These are phyloP conservation scores for Platorchestia sp. DNA, from an alignment of 1,140 invertebrate species.

Conservation along the genomic window DNA sequence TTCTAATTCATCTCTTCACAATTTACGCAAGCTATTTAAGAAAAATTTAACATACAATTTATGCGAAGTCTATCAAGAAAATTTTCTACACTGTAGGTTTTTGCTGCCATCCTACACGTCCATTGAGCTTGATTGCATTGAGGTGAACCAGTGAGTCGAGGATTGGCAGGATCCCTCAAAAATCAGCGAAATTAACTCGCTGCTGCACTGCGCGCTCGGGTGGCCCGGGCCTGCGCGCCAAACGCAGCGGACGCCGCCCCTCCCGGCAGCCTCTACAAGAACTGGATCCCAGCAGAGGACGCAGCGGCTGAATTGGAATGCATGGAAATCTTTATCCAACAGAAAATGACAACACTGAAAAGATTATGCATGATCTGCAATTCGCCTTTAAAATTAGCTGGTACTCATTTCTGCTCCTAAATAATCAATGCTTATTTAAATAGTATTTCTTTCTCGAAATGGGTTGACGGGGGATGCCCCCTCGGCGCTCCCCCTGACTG, in stretches of 20 bases:
- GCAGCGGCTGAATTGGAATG: background rate
- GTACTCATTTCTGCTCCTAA: background rate
- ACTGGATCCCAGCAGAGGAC: background rate
- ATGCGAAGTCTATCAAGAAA: too few species aligned
- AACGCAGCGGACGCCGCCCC: background rate
- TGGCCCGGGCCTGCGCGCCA: background rate
- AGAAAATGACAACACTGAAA: background rate
- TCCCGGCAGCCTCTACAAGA: background rate
- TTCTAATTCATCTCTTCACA: too few species aligned
- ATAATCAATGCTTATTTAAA: background rate
- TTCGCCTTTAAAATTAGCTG: background rate
- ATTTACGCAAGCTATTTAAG: too few species aligned
- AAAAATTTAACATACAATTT: too few species aligned
- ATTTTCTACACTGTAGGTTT: too few species aligned
- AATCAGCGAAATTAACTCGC: background rate
- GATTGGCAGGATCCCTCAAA: background rate
- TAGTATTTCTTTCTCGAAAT: background rate
- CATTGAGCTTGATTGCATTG: too few species aligned
- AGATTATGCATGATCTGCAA: background rate
- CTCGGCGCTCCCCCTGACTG: background rate
- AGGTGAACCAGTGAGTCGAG: background rate
- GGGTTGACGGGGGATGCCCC: background rate
- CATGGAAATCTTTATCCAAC: background rate
- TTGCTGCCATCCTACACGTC: too few species aligned
- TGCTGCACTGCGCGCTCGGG: background rate